Conservation (phyloP, 2,888 invertebrate species). For the Pristionchus maxplancki region DNA sequence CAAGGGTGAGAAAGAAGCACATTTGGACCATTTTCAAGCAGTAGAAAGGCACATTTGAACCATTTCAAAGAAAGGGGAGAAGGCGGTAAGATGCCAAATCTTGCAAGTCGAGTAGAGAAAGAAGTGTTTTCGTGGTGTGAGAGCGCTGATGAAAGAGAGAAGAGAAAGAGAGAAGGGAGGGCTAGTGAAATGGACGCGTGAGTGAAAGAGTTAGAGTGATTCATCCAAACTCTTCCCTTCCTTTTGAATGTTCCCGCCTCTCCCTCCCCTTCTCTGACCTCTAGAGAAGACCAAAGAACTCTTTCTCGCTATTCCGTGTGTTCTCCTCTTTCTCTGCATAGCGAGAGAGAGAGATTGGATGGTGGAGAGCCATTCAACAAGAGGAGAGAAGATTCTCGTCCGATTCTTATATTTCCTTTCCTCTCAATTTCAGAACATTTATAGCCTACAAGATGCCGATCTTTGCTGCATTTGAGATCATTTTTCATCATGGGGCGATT, state of each 20-base stretch:
- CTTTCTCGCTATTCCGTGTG: not conserved
- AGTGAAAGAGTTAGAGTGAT: not conserved
- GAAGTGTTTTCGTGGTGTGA: not conserved
- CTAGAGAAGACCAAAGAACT: not conserved
- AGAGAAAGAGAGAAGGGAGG: slow-evolving; percentile 11
- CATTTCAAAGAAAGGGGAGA: not conserved
- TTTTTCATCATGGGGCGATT: no score
- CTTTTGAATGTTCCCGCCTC: slow-evolving; percentile 18
- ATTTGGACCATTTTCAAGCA: not conserved
- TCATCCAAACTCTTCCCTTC: not conserved
- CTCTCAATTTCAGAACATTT: no score
- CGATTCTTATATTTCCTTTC: not conserved
- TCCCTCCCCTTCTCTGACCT: not conserved
- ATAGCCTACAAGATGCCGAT: no score
- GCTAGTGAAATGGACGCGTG: slow-evolving; percentile 5
- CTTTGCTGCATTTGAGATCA: no score
- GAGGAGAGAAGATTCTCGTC: not conserved
- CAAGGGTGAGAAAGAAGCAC: not conserved
- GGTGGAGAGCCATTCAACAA: not conserved
- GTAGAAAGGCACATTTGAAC: no score
- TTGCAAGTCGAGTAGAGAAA: not conserved
- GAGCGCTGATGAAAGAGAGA: slow-evolving; percentile 6
- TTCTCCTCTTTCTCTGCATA: not conserved
- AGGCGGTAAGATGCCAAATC: not conserved
- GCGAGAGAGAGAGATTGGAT: not conserved